Conservation (phyloP, 2,797 vertebrate genomes). For the Synanceia verrucosa region DNA sequence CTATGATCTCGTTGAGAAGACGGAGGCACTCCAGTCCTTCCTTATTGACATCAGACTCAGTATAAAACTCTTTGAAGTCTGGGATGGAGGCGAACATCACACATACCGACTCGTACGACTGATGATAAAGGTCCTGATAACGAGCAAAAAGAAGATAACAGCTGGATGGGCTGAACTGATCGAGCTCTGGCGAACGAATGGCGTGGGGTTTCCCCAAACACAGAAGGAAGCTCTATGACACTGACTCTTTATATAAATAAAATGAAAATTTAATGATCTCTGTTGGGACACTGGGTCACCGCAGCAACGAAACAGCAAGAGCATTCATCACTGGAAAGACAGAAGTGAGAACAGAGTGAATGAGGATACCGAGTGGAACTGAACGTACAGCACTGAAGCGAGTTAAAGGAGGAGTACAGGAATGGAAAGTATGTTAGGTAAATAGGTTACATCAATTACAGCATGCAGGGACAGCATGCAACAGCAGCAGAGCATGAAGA, state of each 20-base stretch:
- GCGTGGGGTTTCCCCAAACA: not conserved
- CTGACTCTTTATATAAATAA: constrained; percentile 34
- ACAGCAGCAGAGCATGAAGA: constrained; percentile 4
- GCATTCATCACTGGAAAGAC: constrained; percentile 28
- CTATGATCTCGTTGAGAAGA: constrained; percentile 97
- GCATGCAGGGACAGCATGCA: not conserved
- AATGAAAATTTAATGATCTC: constrained; percentile 44
- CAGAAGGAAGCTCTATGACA: constrained; percentile 25
- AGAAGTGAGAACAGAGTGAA: constrained; percentile 8
- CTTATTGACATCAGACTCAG: constrained; percentile 97
- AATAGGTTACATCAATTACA: not conserved
- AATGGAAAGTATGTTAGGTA: not conserved
- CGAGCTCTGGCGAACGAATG: not conserved
- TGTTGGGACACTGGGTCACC: constrained; percentile 1
- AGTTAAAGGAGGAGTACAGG: constrained; percentile 5
- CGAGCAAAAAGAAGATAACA: constrained; percentile 43
- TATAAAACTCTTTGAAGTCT: constrained; percentile 99
- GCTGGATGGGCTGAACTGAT: constrained; percentile 25
- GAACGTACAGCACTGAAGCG: not conserved
- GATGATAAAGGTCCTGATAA: constrained; percentile 93
- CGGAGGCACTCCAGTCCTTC: constrained; percentile 97
- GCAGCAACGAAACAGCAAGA: constrained; percentile 11
- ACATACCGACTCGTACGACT: constrained; percentile 96
- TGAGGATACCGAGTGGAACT: not conserved
- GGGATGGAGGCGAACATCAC: constrained; percentile 99